Evolutionary conservation across 2,113 vertebrate species (phyloP).

Genomic region (Marcusenius ussheri): DNA sequence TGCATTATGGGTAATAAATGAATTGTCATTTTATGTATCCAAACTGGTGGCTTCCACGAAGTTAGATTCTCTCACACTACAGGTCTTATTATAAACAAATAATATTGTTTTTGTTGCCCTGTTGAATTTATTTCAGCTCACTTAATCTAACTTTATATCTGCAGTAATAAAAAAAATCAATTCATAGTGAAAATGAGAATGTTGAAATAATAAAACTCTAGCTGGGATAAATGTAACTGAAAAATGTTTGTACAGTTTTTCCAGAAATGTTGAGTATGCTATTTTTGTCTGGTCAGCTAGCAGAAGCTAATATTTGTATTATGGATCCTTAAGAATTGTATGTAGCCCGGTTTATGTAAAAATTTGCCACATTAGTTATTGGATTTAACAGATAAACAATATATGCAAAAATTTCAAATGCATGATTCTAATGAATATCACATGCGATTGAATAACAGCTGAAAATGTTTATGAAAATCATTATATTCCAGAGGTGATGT

Average conservation of each 20-base stretch:
- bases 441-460: neutral
- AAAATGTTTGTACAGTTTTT: neutral
- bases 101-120: neutral
- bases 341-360: neutral
- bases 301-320: neutral
- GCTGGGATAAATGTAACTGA: neutral
- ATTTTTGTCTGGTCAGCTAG: neutral
- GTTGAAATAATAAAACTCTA: neutral
- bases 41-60: neutral
- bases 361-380: neutral
- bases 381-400: neutral
- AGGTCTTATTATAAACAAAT: neutral
- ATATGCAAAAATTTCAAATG: neutral
- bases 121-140: neutral
- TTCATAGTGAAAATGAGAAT: neutral
- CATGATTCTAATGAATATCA: neutral
- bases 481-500: neutral
- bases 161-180: neutral
- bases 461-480: neutral
- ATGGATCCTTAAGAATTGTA: neutral
- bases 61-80: neutral
- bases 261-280: neutral
- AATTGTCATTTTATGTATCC: neutral
- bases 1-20: neutral
- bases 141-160: neutral